Base-by-base conservation (phyloP, 2,888 invertebrate genomes). In the Physocephala rufipes region DNA sequence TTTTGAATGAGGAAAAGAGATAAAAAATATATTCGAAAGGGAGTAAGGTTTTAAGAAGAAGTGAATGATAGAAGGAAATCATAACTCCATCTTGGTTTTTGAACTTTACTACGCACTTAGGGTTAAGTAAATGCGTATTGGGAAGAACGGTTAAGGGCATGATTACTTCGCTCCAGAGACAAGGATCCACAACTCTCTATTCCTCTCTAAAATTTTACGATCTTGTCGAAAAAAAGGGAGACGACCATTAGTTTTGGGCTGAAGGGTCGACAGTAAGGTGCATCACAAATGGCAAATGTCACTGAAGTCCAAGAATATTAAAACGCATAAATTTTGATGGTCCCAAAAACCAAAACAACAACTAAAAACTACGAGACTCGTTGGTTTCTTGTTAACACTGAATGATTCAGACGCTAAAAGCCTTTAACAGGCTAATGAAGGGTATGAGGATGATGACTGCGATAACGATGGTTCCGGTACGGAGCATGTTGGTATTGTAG, bases 301-400 rank as follows among this genome's bases (percentile, higher is more conserved):
- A 68, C 55, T 30, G 30, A 68, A 62, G 62, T 72, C 45, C 64
- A 64, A 47, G 63, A 58, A 58, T 64, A 70, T 70, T 70, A 70
- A 70, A 70, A 63, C 55, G 36, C 70, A 70, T 70, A 70, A 70
- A 70, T 70, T 70, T 70, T 36, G 24, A 12, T 19, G 16, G 36
- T 36, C 36, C 28, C 24, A 36, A 12, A n/a, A 66, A 51, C 51
- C 19, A 66, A 12, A 16, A 15, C 2, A 65, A 12, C 30, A 63
- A 63, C 36, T 24, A 67, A 67, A 67, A 67, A 67, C 45, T 36
- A 7, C 36, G 36, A 36, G n/a, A 62, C 62, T 62, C 51, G 62
- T 68, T 68, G 68, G 62, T 68, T 51, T 16, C 62, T 68, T 61
- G 68, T 62, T 62, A 61, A 28, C 36, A 36, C 5, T n/a, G n/a